Percentiles rank a stretch among this genome's conserved stretches.
phyloP scores from a whole-genome alignment of 2,888 invertebrate genomes.

The Hypomecis atomaria region DNA sequence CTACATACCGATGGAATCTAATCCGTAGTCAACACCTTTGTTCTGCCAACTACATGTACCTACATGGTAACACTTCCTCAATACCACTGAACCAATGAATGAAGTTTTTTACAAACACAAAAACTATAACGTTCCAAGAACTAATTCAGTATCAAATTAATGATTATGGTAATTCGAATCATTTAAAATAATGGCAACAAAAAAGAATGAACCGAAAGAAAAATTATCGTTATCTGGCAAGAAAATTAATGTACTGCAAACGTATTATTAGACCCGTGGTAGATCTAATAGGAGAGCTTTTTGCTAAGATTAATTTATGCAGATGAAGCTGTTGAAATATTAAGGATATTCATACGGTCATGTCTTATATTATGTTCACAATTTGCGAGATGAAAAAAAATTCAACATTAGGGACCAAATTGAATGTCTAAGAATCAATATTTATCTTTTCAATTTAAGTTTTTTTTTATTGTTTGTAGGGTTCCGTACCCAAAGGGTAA shows the following conservation, averaged over 20 bases:
- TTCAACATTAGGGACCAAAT: too few relatives aligned
- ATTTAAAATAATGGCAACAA: conserved; percentile 41
- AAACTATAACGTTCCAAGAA: conserved; percentile 31
- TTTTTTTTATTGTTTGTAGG: too few relatives aligned
- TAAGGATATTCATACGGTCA: too few relatives aligned
- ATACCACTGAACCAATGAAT: conserved; percentile 17
- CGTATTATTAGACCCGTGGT: conserved; percentile 36
- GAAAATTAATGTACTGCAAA: conserved; percentile 35
- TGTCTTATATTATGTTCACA: too few relatives aligned
- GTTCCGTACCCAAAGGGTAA: too few relatives aligned
- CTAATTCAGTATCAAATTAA: conserved; percentile 39
- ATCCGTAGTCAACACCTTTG: neutral
- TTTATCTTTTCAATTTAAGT: too few relatives aligned
- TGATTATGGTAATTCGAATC: conserved; percentile 41
- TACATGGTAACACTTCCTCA: conserved; percentile 2
- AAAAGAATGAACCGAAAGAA: conserved; percentile 26
- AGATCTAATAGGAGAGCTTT: conserved; percentile 25
- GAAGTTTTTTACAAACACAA: conserved; percentile 23
- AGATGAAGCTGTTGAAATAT: conserved; percentile 26
- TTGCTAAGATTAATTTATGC: conserved; percentile 15
- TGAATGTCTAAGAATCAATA: too few relatives aligned
- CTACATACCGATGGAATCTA: neutral
- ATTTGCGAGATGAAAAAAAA: too few relatives aligned
- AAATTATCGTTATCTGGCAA: conserved; percentile 31
- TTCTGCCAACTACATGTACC: neutral